Evolutionary conservation across 2,888 invertebrate genomes (phyloP), one percentile per base, ranked within the genome.

Genomic region (Drosophila multiciliata): DNA sequence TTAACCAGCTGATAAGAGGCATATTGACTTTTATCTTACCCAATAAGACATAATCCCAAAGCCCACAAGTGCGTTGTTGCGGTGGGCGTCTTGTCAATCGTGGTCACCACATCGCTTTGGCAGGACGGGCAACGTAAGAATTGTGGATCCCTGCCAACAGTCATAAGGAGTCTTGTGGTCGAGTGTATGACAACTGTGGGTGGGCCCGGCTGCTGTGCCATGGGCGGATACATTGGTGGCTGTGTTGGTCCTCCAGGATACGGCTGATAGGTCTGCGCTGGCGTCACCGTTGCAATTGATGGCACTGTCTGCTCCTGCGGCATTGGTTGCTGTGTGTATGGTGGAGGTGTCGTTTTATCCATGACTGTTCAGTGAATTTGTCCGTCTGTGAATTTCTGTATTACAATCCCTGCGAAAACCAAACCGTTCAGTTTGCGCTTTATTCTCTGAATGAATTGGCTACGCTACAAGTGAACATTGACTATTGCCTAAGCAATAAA

Each of bases 151-250:
- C 26, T 32, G 48, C 78, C 78, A 4, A 78, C 73, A 5, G 78
- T 66, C 8, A 66, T 42, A 0, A n/a, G 33, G 4, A 33, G 38
- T 9, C 32, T 40, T 2, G 50, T 8, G 0, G 63, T 55, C 11
- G 80, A 26, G 20, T 80, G 71, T 9, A 76, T 64, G 9, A 76
- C 6, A 23, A 79, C 70, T 0, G 57, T 42, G 2, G 61, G n/a
- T 1, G 11, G 35, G 15, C 59, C 59, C 7, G 61, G 20, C n/a
- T 54, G 42, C 23, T 38, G 60, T 3, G 33, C 48, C 42, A 66
- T 66, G 5, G 80, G 57, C 4, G 80, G 80, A 48, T 76, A 76
- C 1, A 61, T n/a, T 0, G 76, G 80, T 1, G 77, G 80, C 15
- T 80, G 77, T 3, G 66, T 66, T 2, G 72, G 72, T 35, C 63